Base-by-base conservation (phyloP, 2,888 invertebrate species). In the Sphaeridia pumilis region DNA sequence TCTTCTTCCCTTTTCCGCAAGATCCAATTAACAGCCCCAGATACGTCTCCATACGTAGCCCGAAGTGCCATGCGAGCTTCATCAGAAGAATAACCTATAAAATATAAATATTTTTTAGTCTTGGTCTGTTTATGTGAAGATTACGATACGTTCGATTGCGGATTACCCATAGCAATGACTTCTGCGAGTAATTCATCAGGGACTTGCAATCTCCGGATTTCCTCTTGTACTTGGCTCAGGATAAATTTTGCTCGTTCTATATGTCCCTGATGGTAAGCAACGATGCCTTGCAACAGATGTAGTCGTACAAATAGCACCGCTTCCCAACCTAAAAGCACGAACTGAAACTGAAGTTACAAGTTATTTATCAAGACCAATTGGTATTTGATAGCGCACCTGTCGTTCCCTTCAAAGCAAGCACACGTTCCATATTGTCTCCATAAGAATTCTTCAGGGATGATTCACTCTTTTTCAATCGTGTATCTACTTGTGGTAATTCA, bases 231-330 rank as follows among this genome's bases (percentile, higher is more conserved):
- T 58, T 75, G 71, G 24, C 73, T 73, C 1, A 88, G 72, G 35
- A 83, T 70, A 1, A 69, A 67, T 42, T 72, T 72, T 0, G 87
- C 82, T 52, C 81, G 80, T 0, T 72, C 70, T 0, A 82, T 72
- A 54, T 76, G 77, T 68, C 85, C 83, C 70, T 84, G 81, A 68
- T 87, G 86, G 67, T 82, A 88, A 1, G 81, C 74, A 24, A 85
- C 79, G 51, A 88, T 81, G 4, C 83, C 87, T 71, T 88, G 86
- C 47, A 88, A 73, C 47, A 88, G 69, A 70, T 87, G 84, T 20
- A 88, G 73, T 1, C 87, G 76, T 78, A 87, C 80, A 55, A 86
- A 75, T 12, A 88, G 69, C 0, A 81, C 84, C 3, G 81, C 76
- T 67, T 86, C 86, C 67, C 78, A 79, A 1, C 80, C 82, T 76